Evolutionary conservation across 2,113 vertebrate genomes (phyloP), one percentile per base, ranked within the genome.

Genomic region (Phalacrocorax carbo): DNA sequence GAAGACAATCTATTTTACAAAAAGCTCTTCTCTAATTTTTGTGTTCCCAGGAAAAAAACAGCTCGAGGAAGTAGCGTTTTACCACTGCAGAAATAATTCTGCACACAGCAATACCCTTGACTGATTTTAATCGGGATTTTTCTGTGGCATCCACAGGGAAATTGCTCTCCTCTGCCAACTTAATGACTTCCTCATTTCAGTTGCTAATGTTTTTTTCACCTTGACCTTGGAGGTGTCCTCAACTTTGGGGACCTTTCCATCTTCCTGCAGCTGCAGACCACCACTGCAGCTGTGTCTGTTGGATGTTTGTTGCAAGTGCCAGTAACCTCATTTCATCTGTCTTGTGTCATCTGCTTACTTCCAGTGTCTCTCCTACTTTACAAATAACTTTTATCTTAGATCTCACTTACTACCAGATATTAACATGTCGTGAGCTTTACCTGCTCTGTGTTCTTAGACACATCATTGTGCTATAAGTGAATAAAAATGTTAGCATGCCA

Each of bases 121-220:
- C 83, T 90, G 95, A 81, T 93, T 94, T 97, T 94, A 96, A 95
- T 82, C 1, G 0, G 82, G 58, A 82, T 90, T 92, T 92, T 93
- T 81, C 48, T 42, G 12, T 82, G 90, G 65, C 36, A 19, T 88
- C 91, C 44, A 2, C 46, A 77, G 86, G 71, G 81, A 92, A 93
- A 96, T 95, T 90, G 58, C 48, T 92, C 42, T 92, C 75, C 34
- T 91, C 49, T 2, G 2, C 55, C 0, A 1, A 83, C 64, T 55
- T 96, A 93, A 95, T 91, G 75, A 83, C 55, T 87, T 88, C 49
- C 69, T 86, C 22, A 62, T 94, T 96, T 91, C 69, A 55, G 60
- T 36, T 86, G 42, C 27, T 91, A 78, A 81, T 76, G 13, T 3
- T 48, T 83, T 87, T 75, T 88, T 71, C 66, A 80, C 22, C 54